Base-by-base conservation (phyloP, 2,888 invertebrate genomes). In the Agelastica alni region DNA sequence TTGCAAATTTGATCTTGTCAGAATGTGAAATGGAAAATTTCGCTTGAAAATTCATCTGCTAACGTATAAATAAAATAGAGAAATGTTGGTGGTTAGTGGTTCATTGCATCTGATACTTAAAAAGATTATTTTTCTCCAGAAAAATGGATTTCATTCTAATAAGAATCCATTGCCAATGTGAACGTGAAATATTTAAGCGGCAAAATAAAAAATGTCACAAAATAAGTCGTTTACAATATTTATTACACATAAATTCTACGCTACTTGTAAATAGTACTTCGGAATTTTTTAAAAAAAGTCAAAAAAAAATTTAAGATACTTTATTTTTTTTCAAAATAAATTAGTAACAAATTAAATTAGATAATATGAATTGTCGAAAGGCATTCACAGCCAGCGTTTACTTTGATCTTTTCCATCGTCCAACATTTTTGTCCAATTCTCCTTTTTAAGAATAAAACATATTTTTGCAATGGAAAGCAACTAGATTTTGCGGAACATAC, bases 381-480 rank as follows among this genome's bases (percentile, higher is more conserved):
- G 26, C 66, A 66, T 57, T 63, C 63, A 54, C 67, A 67, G 20
- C 67, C 66, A 5, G 63, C 65, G 45, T 58, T 62, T 22, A 66
- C 62, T 5, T 60, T 53, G 51, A 51, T 57, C 51, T 53, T 52
- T 22, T 63, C 59, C 55, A 62, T 52, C 20, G 36, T 51, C 67
- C 67, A 66, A 59, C 67, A 67, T 16, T 60, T 52, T 32, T 48
- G 47, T 26, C 32, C 39, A 3, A 32, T 22, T 32, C 51, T 58
- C 46, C 58, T 57, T 63, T 58, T 65, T 46, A 65, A 37, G 39
- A 60, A 62, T 55, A 59, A 62, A 32, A 60, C 41, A 39, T 60
- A 56, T 55, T 61, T 60, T 47, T 63, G 56, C 34, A 65, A 55
- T 16, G 59, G 45, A 3, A 53, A 53, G 53, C 66, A 66, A 20